phyloP scores from a whole-genome alignment of 2,888 invertebrate species.

The Caenorhabditis sp. region DNA sequence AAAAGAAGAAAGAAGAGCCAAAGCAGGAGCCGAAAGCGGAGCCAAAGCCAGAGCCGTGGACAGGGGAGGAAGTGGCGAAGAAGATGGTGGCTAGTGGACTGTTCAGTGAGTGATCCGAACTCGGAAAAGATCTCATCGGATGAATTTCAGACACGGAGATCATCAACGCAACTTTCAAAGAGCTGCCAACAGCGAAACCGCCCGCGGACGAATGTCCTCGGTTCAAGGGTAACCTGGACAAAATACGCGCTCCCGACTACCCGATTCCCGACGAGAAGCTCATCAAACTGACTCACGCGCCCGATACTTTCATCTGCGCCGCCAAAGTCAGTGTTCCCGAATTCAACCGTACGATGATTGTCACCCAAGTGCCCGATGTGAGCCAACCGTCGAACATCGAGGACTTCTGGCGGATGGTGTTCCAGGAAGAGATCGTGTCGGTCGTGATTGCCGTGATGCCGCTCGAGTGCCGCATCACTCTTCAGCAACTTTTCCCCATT shows the following conservation, averaged over 20 bases:
- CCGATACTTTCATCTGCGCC: conserved; percentile 25
- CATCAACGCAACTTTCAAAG: background rate
- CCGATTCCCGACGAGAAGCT: conserved; percentile 36
- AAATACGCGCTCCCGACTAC: conserved; percentile 17
- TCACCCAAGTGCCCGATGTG: conserved; percentile 42
- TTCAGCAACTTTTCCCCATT: conserved; percentile 39
- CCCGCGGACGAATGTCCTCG: background rate
- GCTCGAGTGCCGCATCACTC: conserved; percentile 6
- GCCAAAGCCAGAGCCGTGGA: conserved; percentile 8
- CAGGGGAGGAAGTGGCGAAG: conserved; percentile 31
- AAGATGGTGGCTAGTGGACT: conserved; percentile 11
- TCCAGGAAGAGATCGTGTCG: conserved; percentile 17
- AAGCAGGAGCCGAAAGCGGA: background rate
- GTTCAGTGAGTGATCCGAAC: conserved; percentile 12
- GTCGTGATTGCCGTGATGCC: conserved; percentile 17
- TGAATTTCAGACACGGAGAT: conserved; percentile 9
- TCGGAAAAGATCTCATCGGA: background rate
- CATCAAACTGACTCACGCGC: conserved; percentile 14
- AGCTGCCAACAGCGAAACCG: background rate
- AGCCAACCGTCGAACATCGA: conserved; percentile 12
- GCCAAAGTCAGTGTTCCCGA: conserved; percentile 23
- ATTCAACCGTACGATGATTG: conserved; percentile 23
- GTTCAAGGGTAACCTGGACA: conserved; percentile 17
- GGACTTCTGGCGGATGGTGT: conserved; percentile 51
- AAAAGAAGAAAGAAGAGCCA: conserved; percentile 4